phyloP scores from a whole-genome alignment of 2,888 invertebrate species.

The Trachelus iudaicus region DNA sequence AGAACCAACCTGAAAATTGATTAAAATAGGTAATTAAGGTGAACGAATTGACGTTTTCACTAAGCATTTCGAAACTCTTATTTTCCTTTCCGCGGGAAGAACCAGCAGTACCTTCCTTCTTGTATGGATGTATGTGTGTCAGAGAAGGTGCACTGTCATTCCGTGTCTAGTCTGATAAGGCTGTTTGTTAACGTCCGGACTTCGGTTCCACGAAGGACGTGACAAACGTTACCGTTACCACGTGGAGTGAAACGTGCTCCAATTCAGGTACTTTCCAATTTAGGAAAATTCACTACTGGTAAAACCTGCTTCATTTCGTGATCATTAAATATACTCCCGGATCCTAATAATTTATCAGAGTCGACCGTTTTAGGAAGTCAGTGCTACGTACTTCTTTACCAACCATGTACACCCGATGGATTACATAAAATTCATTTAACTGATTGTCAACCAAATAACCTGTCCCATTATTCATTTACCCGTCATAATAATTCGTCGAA shows the following conservation, averaged over 20 bases:
- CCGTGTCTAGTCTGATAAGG: neutral
- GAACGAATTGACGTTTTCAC: neutral
- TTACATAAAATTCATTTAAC: neutral
- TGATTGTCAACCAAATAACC: neutral
- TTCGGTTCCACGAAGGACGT: constrained; percentile 29
- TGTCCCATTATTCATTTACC: neutral
- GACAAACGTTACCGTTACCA: constrained; percentile 42
- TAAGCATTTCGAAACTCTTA: constrained; percentile 13
- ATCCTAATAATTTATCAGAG: neutral
- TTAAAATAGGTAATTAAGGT: neutral
- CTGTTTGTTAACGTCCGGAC: constrained; percentile 20
- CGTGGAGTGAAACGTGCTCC: constrained; percentile 36
- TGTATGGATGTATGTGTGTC: constrained; percentile 29
- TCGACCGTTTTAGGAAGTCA: neutral
- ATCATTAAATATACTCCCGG: neutral
- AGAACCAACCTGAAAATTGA: constrained; percentile 55
- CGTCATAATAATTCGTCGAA: neutral
- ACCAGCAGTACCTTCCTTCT: constrained; percentile 15
- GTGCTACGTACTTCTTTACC: neutral
- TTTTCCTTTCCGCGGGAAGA: constrained; percentile 40
- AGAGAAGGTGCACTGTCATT: constrained; percentile 25
- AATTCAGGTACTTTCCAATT: constrained; percentile 27
- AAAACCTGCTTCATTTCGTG: neutral
- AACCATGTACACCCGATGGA: neutral
- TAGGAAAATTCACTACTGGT: neutral